Percentiles rank a stretch among this genome's conserved stretches.
These are phyloP conservation scores for Anableps anableps DNA, from an alignment of 2,797 vertebrate species.

Conservation along the genomic window DNA sequence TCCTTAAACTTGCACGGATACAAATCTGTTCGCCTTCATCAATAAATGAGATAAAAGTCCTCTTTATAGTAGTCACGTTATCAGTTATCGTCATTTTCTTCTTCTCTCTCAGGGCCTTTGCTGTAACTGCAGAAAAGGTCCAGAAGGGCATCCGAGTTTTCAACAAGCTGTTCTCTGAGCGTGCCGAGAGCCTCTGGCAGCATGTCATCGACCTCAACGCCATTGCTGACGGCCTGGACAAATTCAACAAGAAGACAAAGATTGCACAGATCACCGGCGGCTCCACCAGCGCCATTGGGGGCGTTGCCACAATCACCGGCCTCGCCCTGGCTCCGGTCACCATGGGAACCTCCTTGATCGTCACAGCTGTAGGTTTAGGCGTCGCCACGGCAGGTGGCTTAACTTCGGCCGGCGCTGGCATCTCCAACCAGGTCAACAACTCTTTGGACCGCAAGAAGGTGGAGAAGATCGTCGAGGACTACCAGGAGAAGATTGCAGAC, in stretches of 20 bases:
- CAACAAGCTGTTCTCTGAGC: conserved; percentile 83
- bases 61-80: not conserved
- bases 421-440: conserved; percentile 83
- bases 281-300: conserved; percentile 81
- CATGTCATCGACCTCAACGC: conserved; percentile 80
- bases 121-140: conserved; percentile 80
- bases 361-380: conserved; percentile 79
- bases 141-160: conserved; percentile 84
- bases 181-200: conserved; percentile 82
- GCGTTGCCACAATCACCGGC: conserved; percentile 80
- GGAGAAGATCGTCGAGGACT: conserved; percentile 80
- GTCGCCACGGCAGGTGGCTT: conserved; percentile 80
- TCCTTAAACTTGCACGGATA: not conserved
- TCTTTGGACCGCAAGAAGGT: conserved; percentile 82
- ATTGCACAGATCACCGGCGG: conserved; percentile 83
- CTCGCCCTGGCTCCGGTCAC: conserved; percentile 81
- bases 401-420: conserved; percentile 78
- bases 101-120: conserved; percentile 78
- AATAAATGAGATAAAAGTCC: not conserved
- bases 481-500: conserved; percentile 81
- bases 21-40: too few relatives aligned
- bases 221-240: conserved; percentile 80
- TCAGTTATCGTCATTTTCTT: not conserved
- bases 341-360: conserved; percentile 79
- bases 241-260: conserved; percentile 83